Conservation (phyloP, 2,888 invertebrate genomes). For the Drosophila niveifrons region DNA sequence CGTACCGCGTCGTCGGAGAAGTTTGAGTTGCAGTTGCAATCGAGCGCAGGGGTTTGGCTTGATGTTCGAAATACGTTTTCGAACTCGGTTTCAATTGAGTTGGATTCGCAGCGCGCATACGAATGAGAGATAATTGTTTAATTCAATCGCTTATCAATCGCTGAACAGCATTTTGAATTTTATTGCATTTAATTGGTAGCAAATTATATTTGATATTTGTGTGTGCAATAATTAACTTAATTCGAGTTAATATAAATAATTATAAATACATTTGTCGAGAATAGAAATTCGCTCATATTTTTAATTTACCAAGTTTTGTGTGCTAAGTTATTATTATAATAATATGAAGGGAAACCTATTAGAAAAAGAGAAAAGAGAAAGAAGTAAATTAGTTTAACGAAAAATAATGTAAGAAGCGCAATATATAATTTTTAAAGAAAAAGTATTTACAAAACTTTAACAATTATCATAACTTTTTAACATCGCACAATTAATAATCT, state of each 20-base stretch:
- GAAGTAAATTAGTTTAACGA: too few relatives aligned
- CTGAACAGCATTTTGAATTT: not conserved
- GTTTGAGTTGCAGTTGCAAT: slow-evolving; percentile 73
- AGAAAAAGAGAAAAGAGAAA: too few relatives aligned
- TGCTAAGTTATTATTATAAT: too few relatives aligned
- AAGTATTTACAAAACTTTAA: too few relatives aligned
- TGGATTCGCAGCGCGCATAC: not conserved
- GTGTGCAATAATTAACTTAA: not conserved
- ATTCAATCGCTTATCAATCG: not conserved
- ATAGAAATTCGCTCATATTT: not conserved
- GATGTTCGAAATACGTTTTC: slow-evolving; percentile 65
- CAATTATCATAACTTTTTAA: too few relatives aligned
- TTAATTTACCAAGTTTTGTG: too few relatives aligned
- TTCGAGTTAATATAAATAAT: not conserved
- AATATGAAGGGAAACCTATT: too few relatives aligned
- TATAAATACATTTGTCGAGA: not conserved
- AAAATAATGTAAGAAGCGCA: too few relatives aligned
- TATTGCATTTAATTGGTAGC: not conserved
- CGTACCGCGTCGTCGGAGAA: slow-evolving; percentile 53
- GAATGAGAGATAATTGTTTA: not conserved
- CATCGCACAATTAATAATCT: too few relatives aligned
- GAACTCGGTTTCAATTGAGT: slow-evolving; percentile 51
- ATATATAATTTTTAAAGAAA: too few relatives aligned
- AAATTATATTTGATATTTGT: not conserved
- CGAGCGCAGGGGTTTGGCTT: slow-evolving; percentile 55